Evolutionary conservation across 2,888 invertebrate genomes (phyloP).

Genomic region (Tridacna crocea): DNA sequence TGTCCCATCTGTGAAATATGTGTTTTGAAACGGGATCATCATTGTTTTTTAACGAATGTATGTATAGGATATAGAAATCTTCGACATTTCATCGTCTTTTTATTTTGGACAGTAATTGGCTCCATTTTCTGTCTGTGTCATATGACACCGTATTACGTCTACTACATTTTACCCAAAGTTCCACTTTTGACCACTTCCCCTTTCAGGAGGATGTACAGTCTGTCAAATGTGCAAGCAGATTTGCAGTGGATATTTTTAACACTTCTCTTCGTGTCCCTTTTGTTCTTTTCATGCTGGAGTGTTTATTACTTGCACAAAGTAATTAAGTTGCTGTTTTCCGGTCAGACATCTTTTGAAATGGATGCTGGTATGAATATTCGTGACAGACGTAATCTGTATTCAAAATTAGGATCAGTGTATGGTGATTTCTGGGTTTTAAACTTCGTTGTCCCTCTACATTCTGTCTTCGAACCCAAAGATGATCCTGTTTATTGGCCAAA

Average conservation of each 20-base stretch:
- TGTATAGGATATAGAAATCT: conserved; percentile 81
- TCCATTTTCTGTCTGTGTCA: conserved; percentile 69
- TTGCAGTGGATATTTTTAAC: conserved; percentile 60
- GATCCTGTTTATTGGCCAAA: conserved; percentile 76
- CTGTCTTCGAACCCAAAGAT: conserved; percentile 69
- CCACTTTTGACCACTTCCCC: conserved; percentile 69
- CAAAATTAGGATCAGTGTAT: conserved; percentile 72
- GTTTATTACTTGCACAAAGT: conserved; percentile 69
- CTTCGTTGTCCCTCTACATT: conserved; percentile 76
- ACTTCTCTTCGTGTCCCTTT: conserved; percentile 68
- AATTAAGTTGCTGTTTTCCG: conserved; percentile 57
- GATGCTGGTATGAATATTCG: conserved; percentile 71
- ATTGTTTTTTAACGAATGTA: conserved; percentile 80
- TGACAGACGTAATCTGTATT: conserved; percentile 57
- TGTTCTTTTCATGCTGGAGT: conserved; percentile 69
- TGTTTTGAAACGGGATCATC: conserved; percentile 82
- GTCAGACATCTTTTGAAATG: conserved; percentile 77
- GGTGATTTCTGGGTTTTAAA: conserved; percentile 76
- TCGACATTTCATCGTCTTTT: conserved; percentile 79
- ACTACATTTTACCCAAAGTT: conserved; percentile 52
- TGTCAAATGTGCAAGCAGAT: conserved; percentile 63
- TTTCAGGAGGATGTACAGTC: conserved; percentile 68
- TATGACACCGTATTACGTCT: conserved; percentile 36
- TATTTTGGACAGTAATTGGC: conserved; percentile 72
- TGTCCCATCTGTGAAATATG: conserved; percentile 79